phyloP scores from a whole-genome alignment of 2,888 invertebrate genomes.

The Acrocyrtus sp. region DNA sequence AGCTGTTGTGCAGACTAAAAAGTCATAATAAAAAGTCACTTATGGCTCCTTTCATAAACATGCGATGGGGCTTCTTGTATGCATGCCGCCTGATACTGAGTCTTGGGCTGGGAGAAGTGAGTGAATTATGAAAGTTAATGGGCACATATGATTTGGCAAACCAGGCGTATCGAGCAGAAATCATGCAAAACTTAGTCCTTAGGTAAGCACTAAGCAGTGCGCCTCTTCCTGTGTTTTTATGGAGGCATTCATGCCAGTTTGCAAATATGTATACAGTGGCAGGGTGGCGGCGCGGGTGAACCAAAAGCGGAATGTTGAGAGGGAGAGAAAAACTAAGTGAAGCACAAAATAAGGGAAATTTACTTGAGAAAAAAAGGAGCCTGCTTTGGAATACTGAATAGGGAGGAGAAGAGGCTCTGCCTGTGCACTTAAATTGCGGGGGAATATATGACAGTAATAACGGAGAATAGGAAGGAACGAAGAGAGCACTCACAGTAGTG shows the following conservation, averaged over 20 bases:
- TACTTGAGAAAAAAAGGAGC: conserved; percentile 19
- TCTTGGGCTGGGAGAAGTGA: too few species aligned
- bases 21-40: too few species aligned
- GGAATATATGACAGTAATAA: too few species aligned
- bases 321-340: conserved; percentile 23
- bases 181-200: conserved; percentile 26
- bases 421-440: too few species aligned
- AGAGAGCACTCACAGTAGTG: too few species aligned
- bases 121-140: conserved; percentile 47
- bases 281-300: neutral
- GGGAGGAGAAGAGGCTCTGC: neutral
- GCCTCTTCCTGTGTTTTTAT: neutral
- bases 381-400: conserved; percentile 22
- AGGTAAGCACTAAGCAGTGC: neutral
- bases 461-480: too few species aligned
- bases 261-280: too few species aligned
- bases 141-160: conserved; percentile 48
- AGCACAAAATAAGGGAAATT: conserved; percentile 41
- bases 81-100: too few species aligned
- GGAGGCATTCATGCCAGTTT: neutral
- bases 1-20: too few species aligned
- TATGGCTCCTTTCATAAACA: too few species aligned
- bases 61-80: too few species aligned
- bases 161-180: conserved; percentile 33
- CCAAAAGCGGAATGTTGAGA: neutral